Conservation (phyloP, 2,888 invertebrate genomes). For the Cyaniris semiargus region DNA sequence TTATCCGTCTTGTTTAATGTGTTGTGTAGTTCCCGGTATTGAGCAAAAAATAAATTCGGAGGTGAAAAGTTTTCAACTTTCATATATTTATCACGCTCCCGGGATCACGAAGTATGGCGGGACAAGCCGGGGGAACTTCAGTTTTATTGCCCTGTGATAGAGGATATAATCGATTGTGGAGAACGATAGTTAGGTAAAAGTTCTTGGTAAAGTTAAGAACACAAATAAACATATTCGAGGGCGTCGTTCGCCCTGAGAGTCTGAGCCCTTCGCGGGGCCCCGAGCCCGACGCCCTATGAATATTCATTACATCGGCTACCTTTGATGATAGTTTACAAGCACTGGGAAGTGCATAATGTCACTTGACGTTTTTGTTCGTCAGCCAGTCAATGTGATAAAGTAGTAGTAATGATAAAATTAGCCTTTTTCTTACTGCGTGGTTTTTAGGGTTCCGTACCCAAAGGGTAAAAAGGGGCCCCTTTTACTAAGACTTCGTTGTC, state of each 20-base stretch:
- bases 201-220: conserved; percentile 13
- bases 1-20: conserved; percentile 19
- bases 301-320: conserved; percentile 6
- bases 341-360: not conserved
- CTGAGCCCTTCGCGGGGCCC: not conserved
- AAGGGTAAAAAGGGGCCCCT: too few relatives aligned
- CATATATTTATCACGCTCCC: conserved; percentile 27
- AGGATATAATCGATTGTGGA: not conserved
- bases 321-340: conserved; percentile 4
- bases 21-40: conserved; percentile 18
- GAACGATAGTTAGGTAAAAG: conserved; percentile 6
- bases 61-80: conserved; percentile 24
- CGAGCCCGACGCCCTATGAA: not conserved
- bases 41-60: conserved; percentile 16
- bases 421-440: too few relatives aligned
- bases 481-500: too few relatives aligned
- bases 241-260: conserved; percentile 1
- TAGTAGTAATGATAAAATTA: too few relatives aligned
- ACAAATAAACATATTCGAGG: conserved; percentile 29
- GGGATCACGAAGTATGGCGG: not conserved
- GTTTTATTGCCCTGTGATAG: not conserved
- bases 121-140: not conserved
- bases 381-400: not conserved
- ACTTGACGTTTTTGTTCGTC: not conserved
- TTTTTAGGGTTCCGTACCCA: too few relatives aligned